phyloP scores from a whole-genome alignment of 2,888 invertebrate genomes.

The Odontothrips loti region DNA sequence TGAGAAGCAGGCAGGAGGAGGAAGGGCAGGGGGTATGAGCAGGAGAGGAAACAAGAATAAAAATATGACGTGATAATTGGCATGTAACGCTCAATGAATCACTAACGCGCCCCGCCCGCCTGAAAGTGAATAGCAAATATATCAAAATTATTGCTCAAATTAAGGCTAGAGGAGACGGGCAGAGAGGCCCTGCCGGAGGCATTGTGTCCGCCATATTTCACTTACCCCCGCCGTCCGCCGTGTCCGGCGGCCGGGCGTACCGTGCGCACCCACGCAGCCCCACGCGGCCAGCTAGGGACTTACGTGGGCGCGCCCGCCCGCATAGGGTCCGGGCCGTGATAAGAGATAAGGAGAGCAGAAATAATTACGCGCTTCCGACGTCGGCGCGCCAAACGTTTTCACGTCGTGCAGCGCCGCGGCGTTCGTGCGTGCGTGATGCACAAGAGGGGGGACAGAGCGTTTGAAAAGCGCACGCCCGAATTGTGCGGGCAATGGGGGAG shows the following conservation, averaged over 20 bases:
- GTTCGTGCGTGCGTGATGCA: not conserved
- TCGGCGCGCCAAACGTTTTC: not conserved
- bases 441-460: not conserved
- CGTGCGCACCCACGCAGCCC: no score
- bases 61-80: conserved; percentile 21
- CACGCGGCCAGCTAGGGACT: no score
- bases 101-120: conserved; percentile 9
- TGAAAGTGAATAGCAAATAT: conserved; percentile 25
- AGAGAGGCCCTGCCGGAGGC: not conserved
- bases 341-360: not conserved
- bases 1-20: no score
- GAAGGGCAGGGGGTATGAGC: no score
- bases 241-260: not conserved
- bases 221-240: not conserved
- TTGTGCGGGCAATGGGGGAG: not conserved
- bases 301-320: not conserved
- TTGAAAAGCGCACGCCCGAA: not conserved
- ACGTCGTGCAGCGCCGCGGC: not conserved
- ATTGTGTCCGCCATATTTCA: not conserved
- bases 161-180: conserved; percentile 22
- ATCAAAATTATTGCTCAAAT: conserved; percentile 25
- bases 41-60: not conserved
- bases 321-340: not conserved
- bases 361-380: conserved; percentile 12
- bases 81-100: conserved; percentile 19